Base-by-base conservation (phyloP, 2,888 invertebrate genomes). In the Busseola fusca region DNA sequence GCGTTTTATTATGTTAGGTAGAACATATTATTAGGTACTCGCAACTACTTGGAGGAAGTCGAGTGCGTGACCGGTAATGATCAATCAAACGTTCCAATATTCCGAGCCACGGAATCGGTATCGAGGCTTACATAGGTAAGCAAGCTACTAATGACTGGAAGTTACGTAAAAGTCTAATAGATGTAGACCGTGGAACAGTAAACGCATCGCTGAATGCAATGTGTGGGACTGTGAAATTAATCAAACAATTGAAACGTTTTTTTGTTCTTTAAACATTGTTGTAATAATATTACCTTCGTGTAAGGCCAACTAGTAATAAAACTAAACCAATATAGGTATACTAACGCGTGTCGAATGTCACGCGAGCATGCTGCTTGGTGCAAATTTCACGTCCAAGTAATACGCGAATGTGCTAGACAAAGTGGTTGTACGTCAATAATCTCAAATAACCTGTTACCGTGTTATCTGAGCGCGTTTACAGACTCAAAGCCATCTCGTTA, bases 401-500 rank as follows among this genome's bases (percentile, higher is more conserved):
- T 62, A 69, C 69, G 74, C 40, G 65, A 76, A 37, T 63, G 59
- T 52, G 59, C 48, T 54, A 82, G 71, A 81, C 74, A 75, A 80
- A 75, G 76, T 71, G 56, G 57, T 64, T 71, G 50, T 75, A 84
- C 79, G 81, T 83, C 81, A 87, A 86, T 86, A 88, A 87, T 88
- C 86, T 84, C 80, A 86, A 87, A 88, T 87, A 88, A 87, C 86
- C 84, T 86, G 86, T 86, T 87, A 84, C 76, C 80, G 81, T 76
- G 76, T 86, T 87, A 89, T 88, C 85, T 84, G 86, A 87, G 83
- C 86, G 83, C 81, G 88, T 89, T 91, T 86, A 87, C 88, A 80
- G 86, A 87, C 85, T 88, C 90, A 87, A 89, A 92, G 90, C 90
- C 86, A 92, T 92, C 93, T 93, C 90, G 92, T 94, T 92, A 92